These are phyloP conservation scores for Leptothorax acervorum DNA, from an alignment of 2,888 invertebrate genomes.

Conservation along the genomic window DNA sequence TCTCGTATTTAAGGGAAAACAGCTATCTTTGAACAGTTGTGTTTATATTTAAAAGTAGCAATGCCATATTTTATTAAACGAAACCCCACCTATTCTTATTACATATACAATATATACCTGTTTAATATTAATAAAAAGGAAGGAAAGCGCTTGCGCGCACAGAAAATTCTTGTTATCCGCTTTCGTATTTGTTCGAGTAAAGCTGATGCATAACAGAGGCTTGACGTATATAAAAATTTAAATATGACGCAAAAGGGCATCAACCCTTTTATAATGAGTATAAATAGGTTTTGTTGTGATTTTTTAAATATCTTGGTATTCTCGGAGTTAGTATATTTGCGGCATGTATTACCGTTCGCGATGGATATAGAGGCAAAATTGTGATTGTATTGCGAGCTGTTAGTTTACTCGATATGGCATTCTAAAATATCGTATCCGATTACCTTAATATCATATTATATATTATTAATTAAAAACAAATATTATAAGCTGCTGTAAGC, in stretches of 20 bases:
- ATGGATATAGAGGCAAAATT: neutral
- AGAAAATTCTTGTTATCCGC: slow-evolving; percentile 28
- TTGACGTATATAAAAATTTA: slow-evolving; percentile 14
- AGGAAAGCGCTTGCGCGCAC: neutral
- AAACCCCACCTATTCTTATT: slow-evolving; percentile 4
- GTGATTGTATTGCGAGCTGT: neutral
- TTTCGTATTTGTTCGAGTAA: slow-evolving; percentile 14
- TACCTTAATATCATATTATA: neutral
- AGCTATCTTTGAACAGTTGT: neutral
- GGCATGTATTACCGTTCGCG: neutral
- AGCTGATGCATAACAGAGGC: slow-evolving; percentile 7
- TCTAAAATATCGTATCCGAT: neutral
- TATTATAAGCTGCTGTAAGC: neutral
- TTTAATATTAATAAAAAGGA: slow-evolving; percentile 22
- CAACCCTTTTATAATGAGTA: slow-evolving; percentile 23
- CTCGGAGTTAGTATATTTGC: slow-evolving; percentile 1
- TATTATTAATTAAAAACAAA: slow-evolving; percentile 6
- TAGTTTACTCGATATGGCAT: neutral
- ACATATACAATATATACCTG: neutral
- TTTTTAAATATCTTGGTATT: slow-evolving; percentile 24
- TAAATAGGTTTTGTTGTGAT: slow-evolving; percentile 17
- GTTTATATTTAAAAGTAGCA: neutral
- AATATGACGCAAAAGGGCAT: slow-evolving; percentile 12
- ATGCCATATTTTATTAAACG: neutral
- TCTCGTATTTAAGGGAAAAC: neutral